A percentile compares a stretch with the other conserved stretches of the same genome.
phyloP scores from a whole-genome alignment of 1,140 invertebrate species.

The Sesamia nonagrioides region DNA sequence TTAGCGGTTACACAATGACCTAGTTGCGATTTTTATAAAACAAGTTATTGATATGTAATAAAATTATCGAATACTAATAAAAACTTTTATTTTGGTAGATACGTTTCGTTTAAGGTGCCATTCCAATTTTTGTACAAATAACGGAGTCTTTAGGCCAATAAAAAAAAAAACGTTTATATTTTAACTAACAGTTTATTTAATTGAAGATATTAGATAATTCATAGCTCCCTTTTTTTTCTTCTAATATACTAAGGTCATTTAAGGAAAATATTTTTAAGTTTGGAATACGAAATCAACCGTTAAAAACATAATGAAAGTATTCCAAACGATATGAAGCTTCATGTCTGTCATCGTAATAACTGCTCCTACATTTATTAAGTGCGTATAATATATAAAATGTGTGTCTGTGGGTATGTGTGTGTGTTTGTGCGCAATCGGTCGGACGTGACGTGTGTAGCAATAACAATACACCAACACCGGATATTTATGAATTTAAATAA shows the following conservation, averaged over 20 bases:
- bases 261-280: conserved; percentile 8
- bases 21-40: conserved; percentile 50
- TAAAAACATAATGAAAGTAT: conserved; percentile 35
- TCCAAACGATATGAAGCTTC: neutral
- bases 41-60: conserved; percentile 49
- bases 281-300: neutral
- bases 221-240: neutral
- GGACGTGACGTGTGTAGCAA: conserved; percentile 76
- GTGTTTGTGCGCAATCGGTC: conserved; percentile 74
- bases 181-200: neutral
- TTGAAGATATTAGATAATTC: neutral
- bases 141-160: conserved; percentile 31
- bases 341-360: neutral
- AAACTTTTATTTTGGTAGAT: conserved; percentile 46
- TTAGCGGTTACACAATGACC: conserved; percentile 41
- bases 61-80: conserved; percentile 46
- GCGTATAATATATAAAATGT: conserved; percentile 64
- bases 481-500: conserved; percentile 87
- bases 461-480: conserved; percentile 79
- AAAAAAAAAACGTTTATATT: conserved; percentile 5
- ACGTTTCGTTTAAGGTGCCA: conserved; percentile 5
- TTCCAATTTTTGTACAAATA: conserved; percentile 36
- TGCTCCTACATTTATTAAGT: conserved; percentile 42
- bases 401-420: conserved; percentile 72
- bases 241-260: neutral